Conservation (phyloP, 2,113 vertebrate species). For the Oryctolagus cuniculus region DNA sequence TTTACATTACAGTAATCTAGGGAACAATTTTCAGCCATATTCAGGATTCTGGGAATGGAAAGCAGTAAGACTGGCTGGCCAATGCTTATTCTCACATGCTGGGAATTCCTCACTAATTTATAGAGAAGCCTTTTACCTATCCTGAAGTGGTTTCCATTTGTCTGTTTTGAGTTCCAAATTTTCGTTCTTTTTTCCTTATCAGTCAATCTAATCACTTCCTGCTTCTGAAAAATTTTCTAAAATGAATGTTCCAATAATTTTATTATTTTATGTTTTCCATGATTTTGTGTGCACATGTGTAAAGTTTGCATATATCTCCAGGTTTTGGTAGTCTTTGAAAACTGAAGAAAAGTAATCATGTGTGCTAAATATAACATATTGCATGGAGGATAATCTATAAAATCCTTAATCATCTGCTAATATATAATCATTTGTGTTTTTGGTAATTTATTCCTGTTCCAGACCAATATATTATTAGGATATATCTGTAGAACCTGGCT, state of each 20-base stretch:
- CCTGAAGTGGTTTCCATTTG: not conserved
- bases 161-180: not conserved
- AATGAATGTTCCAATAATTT: not conserved
- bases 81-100: not conserved
- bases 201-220: not conserved
- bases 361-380: conserved; percentile 4
- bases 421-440: not conserved
- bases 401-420: not conserved
- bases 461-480: not conserved
- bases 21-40: not conserved
- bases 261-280: not conserved
- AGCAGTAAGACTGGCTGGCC: not conserved
- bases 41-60: not conserved
- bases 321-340: not conserved
- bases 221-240: not conserved
- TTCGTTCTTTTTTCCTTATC: not conserved
- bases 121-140: not conserved
- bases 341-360: not conserved
- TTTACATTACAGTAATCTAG: not conserved
- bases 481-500: not conserved
- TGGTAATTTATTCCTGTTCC: not conserved
- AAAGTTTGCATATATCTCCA: not conserved
- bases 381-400: conserved; percentile 1
- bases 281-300: not conserved
- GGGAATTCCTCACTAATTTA: not conserved